Base-by-base conservation (phyloP, 2,888 invertebrate genomes). In the Pseudoips prasinana region DNA sequence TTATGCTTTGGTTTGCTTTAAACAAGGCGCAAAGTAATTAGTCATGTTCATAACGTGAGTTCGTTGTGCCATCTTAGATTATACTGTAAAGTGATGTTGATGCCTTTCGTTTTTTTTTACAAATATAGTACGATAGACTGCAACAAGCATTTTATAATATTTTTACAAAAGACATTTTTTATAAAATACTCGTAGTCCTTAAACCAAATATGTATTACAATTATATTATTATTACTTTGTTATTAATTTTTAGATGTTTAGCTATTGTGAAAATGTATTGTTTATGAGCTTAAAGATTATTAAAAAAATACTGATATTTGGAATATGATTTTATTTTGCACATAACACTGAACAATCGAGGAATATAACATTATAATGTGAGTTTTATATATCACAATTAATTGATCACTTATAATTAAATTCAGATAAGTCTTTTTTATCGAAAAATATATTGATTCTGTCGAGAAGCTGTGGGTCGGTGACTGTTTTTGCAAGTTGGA, bases 401-500 rank as follows among this genome's bases (percentile, higher is more conserved):
- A 76, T 77, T 73, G 63, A 73, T 81, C 56, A 84, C 74, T 83
- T 83, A 81, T 64, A 70, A 61, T 66, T 78, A 77, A 71, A 69
- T 71, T 81, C 77, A 51, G 73, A 73, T 73, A 87, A 73, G 64
- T 89, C 84, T 73, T 80, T 86, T 77, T 82, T 89, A 62, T 89
- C 88, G 61, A 88, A 88, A 77, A 89, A 89, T 74, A 86, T 75
- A 72, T 86, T 87, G 54, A 89, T 87, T 73, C 89, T 85, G 41
- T 89, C 88, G 45, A 89, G 73, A 29, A 89, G 64, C 54, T 86
- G 84, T 10, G 88, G 81, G 31, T 89, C 89, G 9, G 84, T 85
- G 24, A 86, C 86, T 8, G 81, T 79, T 64, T 85, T 87, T 30
- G 84, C 74, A 8, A 89, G 76, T 50, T 85, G 86, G 20, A 74